phyloP scores from a whole-genome alignment of 2,113 vertebrate genomes.

The Trochalopteron elliotii region DNA sequence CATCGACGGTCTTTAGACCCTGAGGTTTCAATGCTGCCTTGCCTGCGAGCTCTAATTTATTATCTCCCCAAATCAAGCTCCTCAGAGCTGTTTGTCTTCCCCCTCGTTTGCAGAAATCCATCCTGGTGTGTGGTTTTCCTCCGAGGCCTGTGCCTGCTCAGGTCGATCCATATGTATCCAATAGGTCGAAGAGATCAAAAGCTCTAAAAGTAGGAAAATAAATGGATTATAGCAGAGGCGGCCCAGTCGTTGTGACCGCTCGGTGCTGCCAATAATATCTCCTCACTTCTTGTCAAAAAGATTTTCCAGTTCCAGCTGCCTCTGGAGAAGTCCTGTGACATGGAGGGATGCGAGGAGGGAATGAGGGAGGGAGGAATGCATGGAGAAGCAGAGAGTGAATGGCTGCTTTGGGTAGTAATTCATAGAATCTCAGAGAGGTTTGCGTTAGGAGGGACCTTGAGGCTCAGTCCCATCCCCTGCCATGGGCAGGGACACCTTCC shows the following conservation, averaged over 20 bases:
- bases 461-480: not conserved
- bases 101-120: not conserved
- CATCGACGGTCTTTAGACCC: not conserved
- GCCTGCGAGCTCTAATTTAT: constrained; percentile 22
- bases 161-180: not conserved
- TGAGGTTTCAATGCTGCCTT: constrained; percentile 31
- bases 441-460: not conserved
- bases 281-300: not conserved
- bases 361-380: not conserved
- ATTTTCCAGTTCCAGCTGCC: not conserved
- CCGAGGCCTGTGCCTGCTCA: not conserved
- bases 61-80: constrained; percentile 25
- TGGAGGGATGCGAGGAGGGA: not conserved
- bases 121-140: not conserved
- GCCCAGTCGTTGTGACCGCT: fast-evolving
- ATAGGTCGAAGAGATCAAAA: not conserved
- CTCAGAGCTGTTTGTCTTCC: constrained; percentile 36
- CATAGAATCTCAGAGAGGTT: not conserved
- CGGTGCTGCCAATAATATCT: not conserved
- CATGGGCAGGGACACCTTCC: not conserved
- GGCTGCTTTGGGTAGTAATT: not conserved
- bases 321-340: not conserved
- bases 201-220: not conserved
- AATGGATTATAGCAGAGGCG: not conserved
- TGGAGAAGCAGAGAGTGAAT: not conserved